Evolutionary conservation across 2,888 invertebrate species (phyloP).

Genomic region (Macrosoma leucophasiata): DNA sequence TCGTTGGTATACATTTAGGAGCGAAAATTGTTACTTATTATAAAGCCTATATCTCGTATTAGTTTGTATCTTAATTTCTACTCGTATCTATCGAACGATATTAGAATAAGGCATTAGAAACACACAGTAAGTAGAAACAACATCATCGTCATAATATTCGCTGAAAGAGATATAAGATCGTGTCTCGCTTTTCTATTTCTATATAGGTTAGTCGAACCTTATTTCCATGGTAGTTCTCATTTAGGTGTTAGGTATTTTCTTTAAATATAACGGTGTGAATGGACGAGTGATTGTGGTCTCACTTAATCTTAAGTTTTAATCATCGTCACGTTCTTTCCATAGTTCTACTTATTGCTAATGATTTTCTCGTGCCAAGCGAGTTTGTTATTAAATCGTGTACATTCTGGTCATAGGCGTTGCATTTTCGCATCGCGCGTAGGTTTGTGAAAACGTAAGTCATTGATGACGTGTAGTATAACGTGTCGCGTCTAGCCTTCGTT

Average conservation of each 20-base stretch:
- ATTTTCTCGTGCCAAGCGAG: slow-evolving; percentile 49
- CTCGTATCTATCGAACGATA: slow-evolving; percentile 46
- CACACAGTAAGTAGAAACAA: slow-evolving; percentile 42
- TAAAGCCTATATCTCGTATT: slow-evolving; percentile 52
- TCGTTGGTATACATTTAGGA: slow-evolving; percentile 58
- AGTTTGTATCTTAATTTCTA: slow-evolving; percentile 43
- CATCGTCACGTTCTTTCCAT: slow-evolving; percentile 49
- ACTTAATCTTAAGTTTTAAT: slow-evolving; percentile 56
- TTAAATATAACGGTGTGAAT: slow-evolving; percentile 52
- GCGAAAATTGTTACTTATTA: slow-evolving; percentile 65
- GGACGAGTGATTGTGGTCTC: slow-evolving; percentile 63
- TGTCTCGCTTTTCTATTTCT: slow-evolving; percentile 50
- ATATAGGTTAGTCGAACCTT: slow-evolving; percentile 48
- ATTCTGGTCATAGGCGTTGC: slow-evolving; percentile 69
- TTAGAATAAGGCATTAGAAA: slow-evolving; percentile 45
- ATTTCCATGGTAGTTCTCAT: slow-evolving; percentile 56
- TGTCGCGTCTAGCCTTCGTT: too few species aligned
- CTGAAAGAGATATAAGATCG: slow-evolving; percentile 45
- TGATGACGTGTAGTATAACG: too few species aligned
- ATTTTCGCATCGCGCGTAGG: slow-evolving; percentile 44
- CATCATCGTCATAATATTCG: slow-evolving; percentile 51
- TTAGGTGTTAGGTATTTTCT: slow-evolving; percentile 54
- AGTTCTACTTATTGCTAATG: slow-evolving; percentile 40
- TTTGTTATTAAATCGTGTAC: slow-evolving; percentile 60
- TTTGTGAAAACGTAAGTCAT: too few species aligned